A percentile compares a stretch with the other conserved stretches of the same genome.
Conservation (phyloP, 2,888 invertebrate genomes). For the Selenia dentaria region DNA sequence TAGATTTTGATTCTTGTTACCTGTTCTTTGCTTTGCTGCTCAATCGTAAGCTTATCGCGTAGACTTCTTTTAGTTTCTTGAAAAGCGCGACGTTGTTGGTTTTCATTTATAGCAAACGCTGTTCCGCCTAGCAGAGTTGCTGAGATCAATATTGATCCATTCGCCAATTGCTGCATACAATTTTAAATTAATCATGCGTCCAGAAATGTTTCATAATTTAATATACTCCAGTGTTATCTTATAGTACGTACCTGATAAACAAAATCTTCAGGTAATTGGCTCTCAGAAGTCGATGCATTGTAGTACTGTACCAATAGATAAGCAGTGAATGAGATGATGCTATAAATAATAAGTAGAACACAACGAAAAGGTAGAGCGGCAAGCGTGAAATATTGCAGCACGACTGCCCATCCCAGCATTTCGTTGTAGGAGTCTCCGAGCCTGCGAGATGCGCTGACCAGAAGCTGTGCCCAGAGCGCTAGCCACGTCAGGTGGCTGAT, state of each 20-base stretch:
- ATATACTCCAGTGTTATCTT: background rate
- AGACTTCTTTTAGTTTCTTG: slow-evolving; percentile 95
- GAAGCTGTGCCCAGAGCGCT: slow-evolving; percentile 75
- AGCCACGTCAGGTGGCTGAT: slow-evolving; percentile 88
- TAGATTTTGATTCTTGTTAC: too few species aligned
- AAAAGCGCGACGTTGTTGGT: slow-evolving; percentile 94
- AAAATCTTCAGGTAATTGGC: slow-evolving; percentile 63
- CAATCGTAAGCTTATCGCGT: slow-evolving; percentile 95
- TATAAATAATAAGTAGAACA: slow-evolving; percentile 58
- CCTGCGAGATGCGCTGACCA: slow-evolving; percentile 74
- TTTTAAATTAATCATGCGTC: slow-evolving; percentile 7
- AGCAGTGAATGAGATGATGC: slow-evolving; percentile 52
- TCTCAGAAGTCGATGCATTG: slow-evolving; percentile 60
- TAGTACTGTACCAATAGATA: slow-evolving; percentile 69
- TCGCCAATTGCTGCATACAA: slow-evolving; percentile 87
- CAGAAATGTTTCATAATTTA: background rate
- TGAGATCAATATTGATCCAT: slow-evolving; percentile 88
- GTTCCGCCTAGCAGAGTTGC: slow-evolving; percentile 89
- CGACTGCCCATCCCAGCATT: slow-evolving; percentile 90
- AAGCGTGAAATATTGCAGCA: slow-evolving; percentile 90
- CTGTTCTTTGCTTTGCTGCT: slow-evolving; percentile 97
- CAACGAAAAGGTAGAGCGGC: slow-evolving; percentile 88
- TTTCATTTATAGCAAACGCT: slow-evolving; percentile 89
- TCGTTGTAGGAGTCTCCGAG: slow-evolving; percentile 82
- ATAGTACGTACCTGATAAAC: slow-evolving; percentile 56